Evolutionary conservation across 2,797 vertebrate genomes (phyloP), one percentile per base, ranked within the genome.

Genomic region (Chiroxiphia lanceolata): DNA sequence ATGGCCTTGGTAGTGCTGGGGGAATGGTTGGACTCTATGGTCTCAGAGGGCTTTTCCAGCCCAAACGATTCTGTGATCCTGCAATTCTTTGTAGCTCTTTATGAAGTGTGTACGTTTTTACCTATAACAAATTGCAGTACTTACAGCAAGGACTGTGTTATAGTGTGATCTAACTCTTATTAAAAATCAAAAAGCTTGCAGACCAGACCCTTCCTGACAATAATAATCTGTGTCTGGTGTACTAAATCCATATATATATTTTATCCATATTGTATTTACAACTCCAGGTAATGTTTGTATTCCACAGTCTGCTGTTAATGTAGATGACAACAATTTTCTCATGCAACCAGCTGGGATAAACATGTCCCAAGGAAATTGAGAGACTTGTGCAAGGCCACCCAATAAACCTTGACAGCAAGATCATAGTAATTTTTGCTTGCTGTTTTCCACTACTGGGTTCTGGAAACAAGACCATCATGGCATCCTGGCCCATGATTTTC

Each of bases 231-330:
- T 10, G 18, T n/a, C 18, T 69, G 68, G 15, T 9, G 6, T 23
- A 9, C 54, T 29, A 44, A 11, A 1, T 34, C 31, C 0, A 0
- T 48, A 29, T 15, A 2, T 19, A 31, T 33, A 13, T 87, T 76
- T 68, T 65, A 29, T 59, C 48, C 0, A 0, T 14, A 17, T 20
- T 45, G 38, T 27, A 6, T 54, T 74, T 70, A 61, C 57, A 64
- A 4, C 53, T 67, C 17, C 6, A 45, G 23, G 15, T 69, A 4
- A 34, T 64, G 50, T 68, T 19, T 42, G 42, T 33, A 31, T 83
- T 65, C n/a, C 40, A 19, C 48, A 38, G 4, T 17, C 53, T 59
- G 40, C 77, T 42, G 34, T 56, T 61, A 11, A 67, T 54, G 63
- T 56, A 44, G 20, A 19, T 78, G 67, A 44, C 27, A 40, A 21